Evolutionary conservation across 1,140 invertebrate species (phyloP), one percentile per base, ranked within the genome.

Genomic region (Drosophila subpulchrella): DNA sequence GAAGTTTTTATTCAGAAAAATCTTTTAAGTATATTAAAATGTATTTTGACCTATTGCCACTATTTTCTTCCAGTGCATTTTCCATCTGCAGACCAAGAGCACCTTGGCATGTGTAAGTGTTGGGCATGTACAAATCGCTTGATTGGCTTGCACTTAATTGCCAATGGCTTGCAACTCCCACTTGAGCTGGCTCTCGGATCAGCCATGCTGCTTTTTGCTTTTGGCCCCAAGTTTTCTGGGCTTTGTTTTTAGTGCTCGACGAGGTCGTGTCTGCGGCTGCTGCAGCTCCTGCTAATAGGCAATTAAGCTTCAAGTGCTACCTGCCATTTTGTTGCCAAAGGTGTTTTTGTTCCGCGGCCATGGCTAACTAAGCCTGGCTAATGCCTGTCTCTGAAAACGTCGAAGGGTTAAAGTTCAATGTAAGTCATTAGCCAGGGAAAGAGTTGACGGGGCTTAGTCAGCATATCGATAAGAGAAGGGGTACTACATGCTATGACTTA

Each of bases 101-200:
- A 54, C 44, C 55, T 72, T 56, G 70, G 78, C 67, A 75, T 79
- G 71, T 79, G 71, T 75, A 86, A 86, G 83, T 86, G 83, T 86
- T 83, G 76, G 79, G 66, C 83, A 88, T 86, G 84, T 88, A 86
- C 83, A 86, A 86, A 86, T 86, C 83, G 83, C 75, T 86, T 86
- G 83, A 86, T 86, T 86, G 82, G 82, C 82, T 86, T 86, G 82
- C 83, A 83, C 83, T 86, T 86, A 86, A 86, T 86, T 86, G 83
- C 83, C 83, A 86, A 83, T 86, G 84, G 83, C 75, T 82, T 66
- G 51, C 68, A 70, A 76, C 79, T 75, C 63, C 60, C 78, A 66
- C 77, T 71, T 71, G 57, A 46, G 66, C 41, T 67, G 53, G 46
- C 50, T 47, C 30, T 65, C 41, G 44, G 60, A 75, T 42, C 57